These are phyloP conservation scores for Channallabes apus DNA, from an alignment of 2,797 vertebrate species.

Conservation along the genomic window DNA sequence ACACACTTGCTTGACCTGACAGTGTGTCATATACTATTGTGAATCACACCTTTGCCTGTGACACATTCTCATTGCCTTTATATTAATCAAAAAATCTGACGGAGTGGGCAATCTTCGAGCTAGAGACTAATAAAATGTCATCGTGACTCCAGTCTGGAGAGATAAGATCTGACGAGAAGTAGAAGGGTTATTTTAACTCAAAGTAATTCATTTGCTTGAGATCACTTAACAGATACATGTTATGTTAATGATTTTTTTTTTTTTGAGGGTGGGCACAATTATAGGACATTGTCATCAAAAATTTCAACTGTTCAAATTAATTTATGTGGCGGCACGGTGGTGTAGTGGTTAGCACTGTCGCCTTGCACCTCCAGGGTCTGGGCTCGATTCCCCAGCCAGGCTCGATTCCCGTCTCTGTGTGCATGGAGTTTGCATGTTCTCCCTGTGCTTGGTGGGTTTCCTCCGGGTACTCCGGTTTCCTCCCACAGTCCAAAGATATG, in stretches of 20 bases:
- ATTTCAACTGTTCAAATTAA: too few species aligned
- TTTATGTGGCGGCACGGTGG: too few species aligned
- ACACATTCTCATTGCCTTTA: constrained; percentile 36
- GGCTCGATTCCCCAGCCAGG: too few species aligned
- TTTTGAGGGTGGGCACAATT: too few species aligned
- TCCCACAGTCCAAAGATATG: too few species aligned
- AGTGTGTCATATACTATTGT: constrained; percentile 40
- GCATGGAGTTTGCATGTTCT: too few species aligned
- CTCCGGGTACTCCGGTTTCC: too few species aligned
- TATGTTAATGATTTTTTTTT: neutral
- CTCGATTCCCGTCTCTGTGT: too few species aligned
- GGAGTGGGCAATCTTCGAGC: constrained; percentile 33
- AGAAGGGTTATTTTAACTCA: constrained; percentile 1
- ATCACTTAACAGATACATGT: neutral
- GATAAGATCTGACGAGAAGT: constrained; percentile 25
- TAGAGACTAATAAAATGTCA: constrained; percentile 55
- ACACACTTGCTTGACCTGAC: constrained; percentile 40
- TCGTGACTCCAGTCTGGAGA: constrained; percentile 44
- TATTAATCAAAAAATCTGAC: constrained; percentile 51
- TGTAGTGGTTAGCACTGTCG: too few species aligned
- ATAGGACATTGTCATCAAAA: too few species aligned
- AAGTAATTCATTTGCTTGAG: neutral
- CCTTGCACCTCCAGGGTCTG: too few species aligned
- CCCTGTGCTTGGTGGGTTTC: too few species aligned
- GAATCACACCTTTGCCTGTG: constrained; percentile 45